Evolutionary conservation across 1,140 invertebrate species (phyloP).

Genomic region (Habropoda laboriosa): DNA sequence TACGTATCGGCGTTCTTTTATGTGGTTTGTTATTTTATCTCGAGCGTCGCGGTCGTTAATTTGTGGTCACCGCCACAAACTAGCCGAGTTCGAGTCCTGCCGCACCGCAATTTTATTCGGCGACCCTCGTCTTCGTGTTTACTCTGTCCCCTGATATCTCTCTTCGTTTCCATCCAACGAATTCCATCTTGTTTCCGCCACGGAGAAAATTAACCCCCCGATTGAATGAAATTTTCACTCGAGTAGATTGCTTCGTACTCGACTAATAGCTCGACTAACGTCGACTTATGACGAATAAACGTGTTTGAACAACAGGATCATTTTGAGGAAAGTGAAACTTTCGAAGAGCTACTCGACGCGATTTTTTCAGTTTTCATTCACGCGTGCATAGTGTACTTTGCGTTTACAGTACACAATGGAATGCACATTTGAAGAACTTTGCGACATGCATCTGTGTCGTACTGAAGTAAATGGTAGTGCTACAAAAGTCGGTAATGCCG

Average conservation of each 20-base stretch:
- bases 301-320: not conserved
- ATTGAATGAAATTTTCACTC: conserved; percentile 16
- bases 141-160: conserved; percentile 19
- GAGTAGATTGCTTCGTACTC: not conserved
- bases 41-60: conserved; percentile 67
- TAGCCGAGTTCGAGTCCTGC: conserved; percentile 30
- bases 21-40: conserved; percentile 68
- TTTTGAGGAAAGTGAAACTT: too few relatives aligned
- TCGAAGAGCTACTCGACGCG: too few relatives aligned
- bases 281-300: too few relatives aligned
- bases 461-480: too few relatives aligned
- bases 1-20: conserved; percentile 64
- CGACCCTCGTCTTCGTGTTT: conserved; percentile 54
- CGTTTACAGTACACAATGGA: too few relatives aligned
- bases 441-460: too few relatives aligned
- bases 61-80: conserved; percentile 58
- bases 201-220: conserved; percentile 55
- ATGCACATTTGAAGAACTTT: too few relatives aligned
- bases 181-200: not conserved
- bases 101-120: conserved; percentile 61
- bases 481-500: too few relatives aligned
- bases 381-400: too few relatives aligned
- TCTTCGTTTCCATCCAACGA: not conserved
- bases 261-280: too few relatives aligned
- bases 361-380: too few relatives aligned